These are phyloP conservation scores for Peromyscus polionotus DNA, from an alignment of 2,113 vertebrate species.

Conservation along the genomic window DNA sequence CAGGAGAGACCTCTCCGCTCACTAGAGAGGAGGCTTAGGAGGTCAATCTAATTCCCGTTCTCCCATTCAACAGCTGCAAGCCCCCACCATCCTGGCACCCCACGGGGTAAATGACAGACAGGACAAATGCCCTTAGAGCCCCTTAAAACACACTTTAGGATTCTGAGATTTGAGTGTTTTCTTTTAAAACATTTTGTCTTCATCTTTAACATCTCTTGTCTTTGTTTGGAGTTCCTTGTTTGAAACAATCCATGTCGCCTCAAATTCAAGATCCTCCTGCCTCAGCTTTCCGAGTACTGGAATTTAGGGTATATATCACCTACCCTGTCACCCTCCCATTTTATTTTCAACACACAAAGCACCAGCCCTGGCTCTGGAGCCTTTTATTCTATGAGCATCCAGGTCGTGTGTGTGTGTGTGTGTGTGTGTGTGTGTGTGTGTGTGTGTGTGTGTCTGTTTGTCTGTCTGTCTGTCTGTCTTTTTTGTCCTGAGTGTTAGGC, in stretches of 20 bases:
- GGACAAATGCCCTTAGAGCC: neutral
- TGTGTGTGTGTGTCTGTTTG: neutral
- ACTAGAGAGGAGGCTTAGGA: neutral
- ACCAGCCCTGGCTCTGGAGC: neutral
- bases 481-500: neutral
- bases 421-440: neutral
- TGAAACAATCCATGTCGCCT: neutral
- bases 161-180: neutral
- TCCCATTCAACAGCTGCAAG: neutral
- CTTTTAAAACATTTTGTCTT: slow-evolving; percentile 10
- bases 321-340: neutral
- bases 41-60: neutral
- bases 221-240: neutral
- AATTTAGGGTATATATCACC: neutral
- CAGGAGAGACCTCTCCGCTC: neutral
- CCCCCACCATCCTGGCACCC: neutral
- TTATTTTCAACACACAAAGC: neutral
- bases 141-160: neutral
- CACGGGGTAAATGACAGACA: neutral
- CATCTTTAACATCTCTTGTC: neutral
- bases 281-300: neutral
- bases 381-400: neutral
- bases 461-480: no score
- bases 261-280: neutral
- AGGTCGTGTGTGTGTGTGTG: neutral